Base-by-base conservation (phyloP, 2,113 vertebrate species). In the Trichomycterus rosablanca region DNA sequence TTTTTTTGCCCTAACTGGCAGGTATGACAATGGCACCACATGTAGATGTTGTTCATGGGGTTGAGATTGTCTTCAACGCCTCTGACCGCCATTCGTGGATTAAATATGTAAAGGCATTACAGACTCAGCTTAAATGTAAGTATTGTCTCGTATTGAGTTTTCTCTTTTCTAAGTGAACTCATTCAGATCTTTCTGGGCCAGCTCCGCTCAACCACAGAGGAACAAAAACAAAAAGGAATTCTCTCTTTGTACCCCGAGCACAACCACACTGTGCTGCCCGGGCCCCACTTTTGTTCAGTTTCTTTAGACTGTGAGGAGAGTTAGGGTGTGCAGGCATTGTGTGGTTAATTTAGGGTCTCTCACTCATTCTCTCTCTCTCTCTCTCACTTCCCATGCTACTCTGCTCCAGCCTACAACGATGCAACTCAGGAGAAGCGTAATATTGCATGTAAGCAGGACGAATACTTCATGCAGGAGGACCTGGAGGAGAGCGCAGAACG, bases 1-100 rank as follows among this genome's bases (percentile, higher is more conserved):
- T n/a, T n/a, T 30, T 73, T 83, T 73, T 67, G 3, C 11, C 18
- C 3, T 37, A 45, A 55, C 80, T 80, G 76, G 68, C 88, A 98
- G 95, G 96, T 83, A 88, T 97, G 81, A 95, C 92, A 80, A 96
- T 98, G 84, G 88, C 89, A 57, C 96, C 96, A 0, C 86, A 92
- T 62, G 71, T 90, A 69, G 81, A 83, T 19, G 46, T 51, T 28
- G 46, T 58, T 35, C 70, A 72, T 44, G 91, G 89, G 53, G 88
- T 93, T 54, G 89, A 89, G 59, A 92, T 95, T 46, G 78, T 78
- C 73, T 97, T 97, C 75, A 96, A 91, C 0, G 76, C 87, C 49
- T 91, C 90, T 8, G 84, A 94, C 60, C 88, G 83, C 59, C 87
- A 76, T 70, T 92, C 94, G 0, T 98, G 96, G 96, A 87, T 77